Percentiles rank a stretch among this genome's conserved stretches.
Evolutionary conservation across 2,113 vertebrate species (phyloP).

Genomic region (Sinosuthora webbiana): DNA sequence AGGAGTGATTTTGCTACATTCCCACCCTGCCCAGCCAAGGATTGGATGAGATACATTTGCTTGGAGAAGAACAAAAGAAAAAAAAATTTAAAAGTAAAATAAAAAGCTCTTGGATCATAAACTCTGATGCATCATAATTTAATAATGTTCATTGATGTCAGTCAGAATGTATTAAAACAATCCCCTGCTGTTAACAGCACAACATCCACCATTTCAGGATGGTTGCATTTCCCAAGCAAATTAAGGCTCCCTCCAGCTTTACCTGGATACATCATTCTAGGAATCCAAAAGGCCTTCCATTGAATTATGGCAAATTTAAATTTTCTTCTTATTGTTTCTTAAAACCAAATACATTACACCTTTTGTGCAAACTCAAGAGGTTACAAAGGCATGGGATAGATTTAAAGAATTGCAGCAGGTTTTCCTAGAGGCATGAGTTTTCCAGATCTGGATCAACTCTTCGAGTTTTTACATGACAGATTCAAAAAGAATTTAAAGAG

Average conservation of each 20-base stretch:
- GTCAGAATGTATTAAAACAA: neutral
- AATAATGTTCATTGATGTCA: neutral
- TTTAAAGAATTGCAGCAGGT: neutral
- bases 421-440: neutral
- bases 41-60: neutral
- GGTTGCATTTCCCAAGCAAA: neutral
- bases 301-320: neutral
- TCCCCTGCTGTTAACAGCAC: neutral
- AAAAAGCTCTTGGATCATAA: neutral
- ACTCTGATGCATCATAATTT: neutral
- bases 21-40: neutral
- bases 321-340: neutral
- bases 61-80: neutral
- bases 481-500: neutral
- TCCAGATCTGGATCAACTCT: neutral
- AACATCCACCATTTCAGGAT: neutral
- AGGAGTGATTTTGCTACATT: neutral
- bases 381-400: neutral
- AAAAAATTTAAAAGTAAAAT: neutral
- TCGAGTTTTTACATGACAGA: neutral
- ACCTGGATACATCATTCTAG: neutral
- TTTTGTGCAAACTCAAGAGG: neutral
- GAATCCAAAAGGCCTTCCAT: neutral
- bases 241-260: neutral
- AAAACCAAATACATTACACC: neutral